Percentiles rank a stretch among this genome's conserved stretches.
These are phyloP conservation scores for Aphis craccivora DNA, from an alignment of 1,140 invertebrate genomes.

Conservation along the genomic window DNA sequence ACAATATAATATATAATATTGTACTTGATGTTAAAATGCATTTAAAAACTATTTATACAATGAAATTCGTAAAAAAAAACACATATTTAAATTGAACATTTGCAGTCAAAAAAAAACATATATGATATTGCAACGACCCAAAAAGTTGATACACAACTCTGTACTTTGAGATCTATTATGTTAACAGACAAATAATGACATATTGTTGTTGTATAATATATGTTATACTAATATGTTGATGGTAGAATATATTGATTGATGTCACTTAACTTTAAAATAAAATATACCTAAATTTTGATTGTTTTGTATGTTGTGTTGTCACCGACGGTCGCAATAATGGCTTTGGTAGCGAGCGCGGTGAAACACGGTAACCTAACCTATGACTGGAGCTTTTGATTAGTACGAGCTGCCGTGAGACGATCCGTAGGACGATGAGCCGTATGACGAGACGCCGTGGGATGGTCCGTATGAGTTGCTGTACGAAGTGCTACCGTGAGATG, in stretches of 20 bases:
- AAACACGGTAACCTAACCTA: conserved; percentile 1
- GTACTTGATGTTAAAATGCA: neutral
- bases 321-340: neutral
- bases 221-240: neutral
- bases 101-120: neutral
- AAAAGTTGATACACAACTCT: conserved; percentile 29
- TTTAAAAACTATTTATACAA: conserved; percentile 18
- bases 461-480: no score
- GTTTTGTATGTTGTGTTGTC: neutral
- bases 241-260: neutral
- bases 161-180: conserved; percentile 21
- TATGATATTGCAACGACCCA: conserved; percentile 35
- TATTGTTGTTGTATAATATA: neutral
- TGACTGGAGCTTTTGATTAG: neutral
- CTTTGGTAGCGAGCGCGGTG: neutral
- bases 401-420: neutral
- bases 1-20: neutral
- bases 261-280: conserved; percentile 11
- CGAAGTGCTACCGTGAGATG: neutral
- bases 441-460: neutral
- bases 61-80: conserved; percentile 9
- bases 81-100: conserved; percentile 20
- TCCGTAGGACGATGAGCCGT: no score
- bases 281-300: conserved; percentile 38
- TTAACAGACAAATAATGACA: conserved; percentile 20